Base-by-base conservation (phyloP, 2,113 vertebrate species). In the Ictalurus furcatus region DNA sequence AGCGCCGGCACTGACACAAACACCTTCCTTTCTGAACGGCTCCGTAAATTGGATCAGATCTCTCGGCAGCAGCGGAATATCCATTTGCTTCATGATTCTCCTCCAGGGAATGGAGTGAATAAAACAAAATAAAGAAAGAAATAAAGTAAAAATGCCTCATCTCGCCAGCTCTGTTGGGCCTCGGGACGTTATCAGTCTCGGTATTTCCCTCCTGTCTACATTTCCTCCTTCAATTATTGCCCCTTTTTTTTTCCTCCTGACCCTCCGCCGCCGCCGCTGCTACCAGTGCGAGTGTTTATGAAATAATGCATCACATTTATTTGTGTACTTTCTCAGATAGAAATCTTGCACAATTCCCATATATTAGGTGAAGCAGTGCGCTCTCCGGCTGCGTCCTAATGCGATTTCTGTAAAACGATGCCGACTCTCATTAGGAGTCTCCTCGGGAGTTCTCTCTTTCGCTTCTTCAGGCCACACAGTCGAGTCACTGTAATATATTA, bases 21-120 rank as follows among this genome's bases (percentile, higher is more conserved):
- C 87, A 88, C 86, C 84, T 93, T 91, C 92, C 87, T 89, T 91
- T 91, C 80, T 90, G 90, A 93, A 95, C 92, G 88, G 88, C 92
- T 90, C 91, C 91, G 91, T 92, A 94, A 93, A 95, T 91, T 86
- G 89, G 91, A 94, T 92, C 89, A 83, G 87, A 92, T 92, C 93
- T 91, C 91, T 90, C 83, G 86, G 85, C 88, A n/a, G 67, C 52
- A 86, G 89, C 83, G 87, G 89, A 84, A 6, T 93, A 91, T 91
- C 65, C 87, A 91, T 93, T 93, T 92, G 81, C 71, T 86, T 93
- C 85, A 89, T 88, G 88, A 90, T 93, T 91, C 89, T 93, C 91
- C 93, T 93, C 89, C 52, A 84, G 92, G 89, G 91, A 88, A 91
- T 23, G 85, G 84, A 90, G 78, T 25, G 71, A 88, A 61, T 84